phyloP scores from a whole-genome alignment of 2,797 vertebrate genomes.

The Leuciscus waleckii region DNA sequence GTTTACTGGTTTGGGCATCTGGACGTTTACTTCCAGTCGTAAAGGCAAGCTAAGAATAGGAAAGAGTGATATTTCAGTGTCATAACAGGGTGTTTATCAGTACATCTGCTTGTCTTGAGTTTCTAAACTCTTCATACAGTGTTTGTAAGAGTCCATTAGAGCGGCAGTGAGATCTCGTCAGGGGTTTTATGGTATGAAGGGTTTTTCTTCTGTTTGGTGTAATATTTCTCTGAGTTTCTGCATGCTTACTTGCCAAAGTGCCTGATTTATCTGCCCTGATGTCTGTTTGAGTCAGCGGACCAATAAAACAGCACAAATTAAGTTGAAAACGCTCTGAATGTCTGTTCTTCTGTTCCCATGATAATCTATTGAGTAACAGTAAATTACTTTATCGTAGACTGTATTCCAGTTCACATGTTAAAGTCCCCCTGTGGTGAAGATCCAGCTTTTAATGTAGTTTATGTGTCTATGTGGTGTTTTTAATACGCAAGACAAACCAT shows the following conservation, averaged over 20 bases:
- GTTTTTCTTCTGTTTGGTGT: conserved; percentile 26
- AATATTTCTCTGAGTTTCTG: conserved; percentile 21
- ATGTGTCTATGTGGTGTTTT: too few species aligned
- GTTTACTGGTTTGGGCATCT: not conserved
- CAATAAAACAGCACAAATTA: conserved; percentile 64
- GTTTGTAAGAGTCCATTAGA: not conserved
- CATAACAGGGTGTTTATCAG: not conserved
- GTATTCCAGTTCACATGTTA: not conserved
- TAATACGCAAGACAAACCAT: too few species aligned
- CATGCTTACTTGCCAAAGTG: conserved; percentile 67
- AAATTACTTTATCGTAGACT: not conserved
- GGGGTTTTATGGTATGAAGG: not conserved
- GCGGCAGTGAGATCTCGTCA: not conserved
- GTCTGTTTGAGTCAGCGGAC: conserved; percentile 57
- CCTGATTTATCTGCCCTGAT: conserved; percentile 53
- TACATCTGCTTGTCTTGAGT: not conserved
- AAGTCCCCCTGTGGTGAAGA: too few species aligned
- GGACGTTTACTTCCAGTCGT: not conserved
- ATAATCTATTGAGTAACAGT: not conserved
- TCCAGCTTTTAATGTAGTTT: too few species aligned
- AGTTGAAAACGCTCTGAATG: not conserved
- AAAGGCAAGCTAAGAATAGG: not conserved
- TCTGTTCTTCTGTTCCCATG: not conserved
- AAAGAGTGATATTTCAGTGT: not conserved
- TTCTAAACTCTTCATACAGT: not conserved